These are phyloP conservation scores for Lanistes nyassanus DNA, from an alignment of 1,140 invertebrate species.

Conservation along the genomic window DNA sequence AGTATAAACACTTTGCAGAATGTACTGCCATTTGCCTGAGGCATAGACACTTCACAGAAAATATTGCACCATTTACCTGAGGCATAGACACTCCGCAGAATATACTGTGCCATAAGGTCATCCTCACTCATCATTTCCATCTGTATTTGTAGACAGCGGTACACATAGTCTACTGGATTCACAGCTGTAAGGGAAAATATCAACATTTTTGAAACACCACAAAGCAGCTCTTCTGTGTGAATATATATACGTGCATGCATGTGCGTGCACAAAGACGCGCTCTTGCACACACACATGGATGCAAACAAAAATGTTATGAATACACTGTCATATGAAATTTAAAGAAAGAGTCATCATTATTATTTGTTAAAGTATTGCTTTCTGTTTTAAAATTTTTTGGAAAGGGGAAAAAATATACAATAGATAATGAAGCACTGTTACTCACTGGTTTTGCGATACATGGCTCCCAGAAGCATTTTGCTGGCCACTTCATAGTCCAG, in stretches of 20 bases:
- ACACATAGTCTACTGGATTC: conserved; percentile 69
- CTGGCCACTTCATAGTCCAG: conserved; percentile 66
- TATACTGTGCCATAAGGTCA: conserved; percentile 64
- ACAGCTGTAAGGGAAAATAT: conserved; percentile 44
- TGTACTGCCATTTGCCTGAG: too few relatives aligned
- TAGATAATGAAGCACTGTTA: not conserved
- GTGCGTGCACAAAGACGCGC: not conserved
- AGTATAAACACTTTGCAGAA: too few relatives aligned
- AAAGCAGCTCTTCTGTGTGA: not conserved
- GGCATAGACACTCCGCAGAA: conserved; percentile 67
- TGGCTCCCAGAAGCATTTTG: conserved; percentile 64
- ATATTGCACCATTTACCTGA: conserved; percentile 50
- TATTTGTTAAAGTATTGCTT: too few relatives aligned
- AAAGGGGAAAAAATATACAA: too few relatives aligned
- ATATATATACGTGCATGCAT: conserved; percentile 2
- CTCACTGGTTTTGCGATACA: conserved; percentile 53
- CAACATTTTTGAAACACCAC: not conserved
- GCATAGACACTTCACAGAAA: too few relatives aligned
- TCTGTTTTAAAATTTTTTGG: too few relatives aligned
- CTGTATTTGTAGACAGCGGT: conserved; percentile 60
- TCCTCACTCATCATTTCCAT: conserved; percentile 58
- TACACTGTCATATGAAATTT: too few relatives aligned
- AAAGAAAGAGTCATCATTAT: too few relatives aligned
- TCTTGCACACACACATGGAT: not conserved
- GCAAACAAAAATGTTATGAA: not conserved